phyloP scores from a whole-genome alignment of 2,113 vertebrate species.

The Hemiscyllium ocellatum region DNA sequence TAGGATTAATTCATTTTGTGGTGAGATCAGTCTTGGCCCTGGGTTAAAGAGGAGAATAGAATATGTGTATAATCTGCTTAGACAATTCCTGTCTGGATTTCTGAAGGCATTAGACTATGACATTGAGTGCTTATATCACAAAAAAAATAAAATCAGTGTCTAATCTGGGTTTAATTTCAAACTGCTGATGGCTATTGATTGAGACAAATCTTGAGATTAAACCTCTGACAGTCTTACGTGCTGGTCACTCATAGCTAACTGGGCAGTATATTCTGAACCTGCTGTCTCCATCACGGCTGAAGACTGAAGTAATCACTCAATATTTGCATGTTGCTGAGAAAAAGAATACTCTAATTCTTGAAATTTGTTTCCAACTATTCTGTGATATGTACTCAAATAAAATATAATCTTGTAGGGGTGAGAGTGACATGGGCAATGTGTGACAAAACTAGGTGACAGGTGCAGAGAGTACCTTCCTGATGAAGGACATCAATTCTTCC shows the following conservation, averaged over 20 bases:
- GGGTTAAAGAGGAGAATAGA: slow-evolving; percentile 1
- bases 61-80: background rate
- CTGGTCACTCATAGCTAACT: background rate
- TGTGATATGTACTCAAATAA: too few relatives aligned
- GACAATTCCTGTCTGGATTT: background rate
- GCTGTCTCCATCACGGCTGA: background rate
- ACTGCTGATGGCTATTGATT: slow-evolving; percentile 22
- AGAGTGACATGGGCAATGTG: too few relatives aligned
- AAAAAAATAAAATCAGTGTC: background rate
- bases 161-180: slow-evolving; percentile 13
- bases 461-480: too few relatives aligned
- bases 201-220: background rate
- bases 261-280: background rate
- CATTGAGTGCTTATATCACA: background rate
- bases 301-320: background rate
- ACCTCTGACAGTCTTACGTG: background rate
- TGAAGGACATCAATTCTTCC: too few relatives aligned
- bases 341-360: background rate
- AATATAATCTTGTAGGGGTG: too few relatives aligned
- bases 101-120: background rate
- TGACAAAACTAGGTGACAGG: too few relatives aligned
- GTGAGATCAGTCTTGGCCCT: background rate
- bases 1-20: background rate
- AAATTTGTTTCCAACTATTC: background rate
- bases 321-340: background rate